Conservation (phyloP, 2,797 vertebrate species). For the Erethizon dorsatum region DNA sequence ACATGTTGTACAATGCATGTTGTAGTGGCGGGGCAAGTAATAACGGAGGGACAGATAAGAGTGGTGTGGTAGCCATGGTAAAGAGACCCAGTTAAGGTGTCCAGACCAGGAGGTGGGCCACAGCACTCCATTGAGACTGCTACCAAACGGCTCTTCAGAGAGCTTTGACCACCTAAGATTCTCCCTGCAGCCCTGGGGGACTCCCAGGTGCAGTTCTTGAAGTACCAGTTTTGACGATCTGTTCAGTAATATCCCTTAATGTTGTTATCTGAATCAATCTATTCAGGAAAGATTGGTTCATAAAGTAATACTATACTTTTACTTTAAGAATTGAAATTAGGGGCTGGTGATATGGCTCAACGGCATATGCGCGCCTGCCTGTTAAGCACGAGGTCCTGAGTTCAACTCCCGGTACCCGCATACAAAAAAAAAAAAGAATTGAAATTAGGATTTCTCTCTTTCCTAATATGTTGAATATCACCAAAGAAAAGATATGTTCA, state of each 20-base stretch:
- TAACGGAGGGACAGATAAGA: not conserved
- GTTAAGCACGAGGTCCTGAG: too few relatives aligned
- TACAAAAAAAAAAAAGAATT: not conserved
- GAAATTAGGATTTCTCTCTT: constrained; percentile 25
- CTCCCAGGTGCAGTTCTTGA: not conserved
- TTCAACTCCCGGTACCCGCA: too few relatives aligned
- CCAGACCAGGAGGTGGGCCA: not conserved
- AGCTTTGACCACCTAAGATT: not conserved
- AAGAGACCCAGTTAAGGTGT: not conserved
- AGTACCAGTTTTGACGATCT: not conserved
- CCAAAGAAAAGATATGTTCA: not conserved
- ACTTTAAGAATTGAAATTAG: constrained; percentile 32
- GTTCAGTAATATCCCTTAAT: not conserved
- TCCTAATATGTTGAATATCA: not conserved
- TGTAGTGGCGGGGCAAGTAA: not conserved
- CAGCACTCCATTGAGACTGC: not conserved
- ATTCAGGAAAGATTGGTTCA: not conserved
- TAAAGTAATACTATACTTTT: not conserved
- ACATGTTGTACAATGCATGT: not conserved
- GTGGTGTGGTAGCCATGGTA: not conserved
- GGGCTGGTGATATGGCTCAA: too few relatives aligned
- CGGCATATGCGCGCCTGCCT: too few relatives aligned
- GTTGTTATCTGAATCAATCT: constrained; percentile 48
- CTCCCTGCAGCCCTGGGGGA: not conserved
- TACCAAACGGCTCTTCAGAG: constrained; percentile 13